Conservation (phyloP, 2,797 vertebrate genomes). For the Darevskia nairensis region DNA sequence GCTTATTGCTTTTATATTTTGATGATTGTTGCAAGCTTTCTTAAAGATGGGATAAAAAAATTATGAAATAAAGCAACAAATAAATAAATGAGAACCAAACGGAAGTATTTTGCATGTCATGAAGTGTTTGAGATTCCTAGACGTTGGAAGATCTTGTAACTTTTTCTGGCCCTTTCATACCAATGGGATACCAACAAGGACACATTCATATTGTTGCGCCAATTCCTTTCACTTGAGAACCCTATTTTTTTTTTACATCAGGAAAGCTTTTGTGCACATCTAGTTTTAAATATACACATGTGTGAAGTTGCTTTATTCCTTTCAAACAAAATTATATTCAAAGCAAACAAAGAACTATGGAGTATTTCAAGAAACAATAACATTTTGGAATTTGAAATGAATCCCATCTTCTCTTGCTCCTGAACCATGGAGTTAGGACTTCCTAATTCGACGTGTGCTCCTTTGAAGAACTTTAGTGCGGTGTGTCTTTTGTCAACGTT, state of each 20-base stretch:
- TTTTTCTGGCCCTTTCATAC: neutral
- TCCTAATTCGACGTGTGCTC: slow-evolving; percentile 28
- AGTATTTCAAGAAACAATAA: slow-evolving; percentile 3
- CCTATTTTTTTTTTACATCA: neutral
- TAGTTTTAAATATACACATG: neutral
- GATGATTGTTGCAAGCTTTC: neutral
- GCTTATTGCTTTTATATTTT: neutral
- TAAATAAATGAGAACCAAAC: neutral
- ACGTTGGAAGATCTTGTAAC: neutral
- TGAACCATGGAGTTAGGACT: neutral
- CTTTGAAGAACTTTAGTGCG: slow-evolving; percentile 43
- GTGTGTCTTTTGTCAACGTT: slow-evolving; percentile 30
- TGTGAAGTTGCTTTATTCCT: neutral
- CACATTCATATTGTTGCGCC: neutral
- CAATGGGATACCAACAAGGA: neutral
- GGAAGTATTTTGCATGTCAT: slow-evolving; percentile 20
- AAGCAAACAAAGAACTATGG: neutral
- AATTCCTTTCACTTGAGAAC: neutral
- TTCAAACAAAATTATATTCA: slow-evolving; percentile 13
- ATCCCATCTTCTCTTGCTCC: slow-evolving; percentile 27
- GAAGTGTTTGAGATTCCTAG: accelerated
- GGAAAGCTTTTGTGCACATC: neutral
- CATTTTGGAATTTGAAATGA: slow-evolving; percentile 34
- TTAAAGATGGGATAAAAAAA: neutral
- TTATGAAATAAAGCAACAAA: neutral